Percentiles rank a stretch among this genome's conserved stretches.
These are phyloP conservation scores for Chelon labrosus DNA, from an alignment of 2,797 vertebrate genomes.

Conservation along the genomic window DNA sequence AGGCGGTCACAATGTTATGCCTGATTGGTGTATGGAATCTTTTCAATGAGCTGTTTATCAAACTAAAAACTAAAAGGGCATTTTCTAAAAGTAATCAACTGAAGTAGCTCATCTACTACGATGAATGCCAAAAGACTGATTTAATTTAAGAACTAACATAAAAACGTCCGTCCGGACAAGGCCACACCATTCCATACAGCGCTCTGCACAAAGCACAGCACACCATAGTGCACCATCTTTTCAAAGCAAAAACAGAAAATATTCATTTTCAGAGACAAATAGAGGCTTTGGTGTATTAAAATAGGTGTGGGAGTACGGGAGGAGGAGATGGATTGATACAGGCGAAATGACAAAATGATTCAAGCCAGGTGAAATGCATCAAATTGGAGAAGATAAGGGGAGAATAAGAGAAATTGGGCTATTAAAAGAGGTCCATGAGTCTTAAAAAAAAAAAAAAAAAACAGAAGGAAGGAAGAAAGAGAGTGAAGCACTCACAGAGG, in stretches of 20 bases:
- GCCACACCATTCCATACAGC: background rate
- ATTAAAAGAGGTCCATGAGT: slow-evolving; percentile 69
- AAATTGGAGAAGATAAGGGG: slow-evolving; percentile 73
- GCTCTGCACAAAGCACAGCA: too few relatives aligned
- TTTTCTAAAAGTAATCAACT: too few relatives aligned
- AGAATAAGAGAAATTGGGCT: slow-evolving; percentile 74
- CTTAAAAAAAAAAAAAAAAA: slow-evolving; percentile 20
- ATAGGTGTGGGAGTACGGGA: slow-evolving; percentile 35
- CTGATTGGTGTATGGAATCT: too few relatives aligned
- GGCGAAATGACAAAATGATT: slow-evolving; percentile 68
- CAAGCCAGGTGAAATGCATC: slow-evolving; percentile 75
- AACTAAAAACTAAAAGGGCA: too few relatives aligned
- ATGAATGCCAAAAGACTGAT: background rate
- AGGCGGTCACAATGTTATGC: too few relatives aligned
- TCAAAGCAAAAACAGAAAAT: slow-evolving; percentile 15
- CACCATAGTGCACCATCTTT: too few relatives aligned
- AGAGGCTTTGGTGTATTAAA: slow-evolving; percentile 47
- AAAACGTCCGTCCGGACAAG: background rate
- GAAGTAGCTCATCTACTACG: background rate
- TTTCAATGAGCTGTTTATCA: too few relatives aligned
- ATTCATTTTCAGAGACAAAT: slow-evolving; percentile 56
- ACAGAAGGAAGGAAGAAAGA: slow-evolving; percentile 47
- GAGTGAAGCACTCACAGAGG: slow-evolving; percentile 53
- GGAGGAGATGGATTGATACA: slow-evolving; percentile 57
- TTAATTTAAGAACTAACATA: background rate